A percentile compares a stretch with the other conserved stretches of the same genome.
phyloP scores from a whole-genome alignment of 2,797 vertebrate species.

The Sebastes matsubarae region DNA sequence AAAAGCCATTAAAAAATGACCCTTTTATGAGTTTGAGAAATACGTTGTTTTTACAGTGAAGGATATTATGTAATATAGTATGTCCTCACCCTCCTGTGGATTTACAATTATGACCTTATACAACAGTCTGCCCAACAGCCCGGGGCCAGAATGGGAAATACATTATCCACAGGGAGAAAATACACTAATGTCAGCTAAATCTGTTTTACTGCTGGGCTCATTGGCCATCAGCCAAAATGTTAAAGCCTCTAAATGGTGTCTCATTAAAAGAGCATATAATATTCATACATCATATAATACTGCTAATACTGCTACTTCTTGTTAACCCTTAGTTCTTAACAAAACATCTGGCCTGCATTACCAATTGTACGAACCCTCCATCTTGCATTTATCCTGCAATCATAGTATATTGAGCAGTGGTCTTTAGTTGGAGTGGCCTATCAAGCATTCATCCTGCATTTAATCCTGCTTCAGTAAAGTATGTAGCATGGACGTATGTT shows the following conservation, averaged over 20 bases:
- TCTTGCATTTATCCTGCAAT: not conserved
- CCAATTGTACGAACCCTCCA: not conserved
- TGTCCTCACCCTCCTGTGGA: not conserved
- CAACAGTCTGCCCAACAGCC: not conserved
- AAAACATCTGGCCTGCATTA: slow-evolving; percentile 27
- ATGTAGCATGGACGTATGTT: not conserved
- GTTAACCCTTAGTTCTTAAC: not conserved
- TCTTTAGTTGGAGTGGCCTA: not conserved
- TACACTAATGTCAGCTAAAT: not conserved
- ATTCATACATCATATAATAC: not conserved
- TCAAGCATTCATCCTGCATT: not conserved
- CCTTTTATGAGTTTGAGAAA: not conserved
- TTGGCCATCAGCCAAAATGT: slow-evolving; percentile 14
- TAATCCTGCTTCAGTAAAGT: not conserved
- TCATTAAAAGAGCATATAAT: slow-evolving; percentile 18
- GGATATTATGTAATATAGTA: slow-evolving; percentile 17
- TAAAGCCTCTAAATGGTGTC: not conserved
- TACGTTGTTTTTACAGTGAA: not conserved
- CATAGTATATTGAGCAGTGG: not conserved
- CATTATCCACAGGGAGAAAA: not conserved
- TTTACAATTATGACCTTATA: slow-evolving; percentile 4
- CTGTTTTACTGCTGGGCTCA: not conserved
- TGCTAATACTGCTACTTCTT: no score
- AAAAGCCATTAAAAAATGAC: not conserved
- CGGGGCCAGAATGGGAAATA: not conserved